Evolutionary conservation across 2,888 invertebrate genomes (phyloP).

Genomic region (Diaperis boleti): DNA sequence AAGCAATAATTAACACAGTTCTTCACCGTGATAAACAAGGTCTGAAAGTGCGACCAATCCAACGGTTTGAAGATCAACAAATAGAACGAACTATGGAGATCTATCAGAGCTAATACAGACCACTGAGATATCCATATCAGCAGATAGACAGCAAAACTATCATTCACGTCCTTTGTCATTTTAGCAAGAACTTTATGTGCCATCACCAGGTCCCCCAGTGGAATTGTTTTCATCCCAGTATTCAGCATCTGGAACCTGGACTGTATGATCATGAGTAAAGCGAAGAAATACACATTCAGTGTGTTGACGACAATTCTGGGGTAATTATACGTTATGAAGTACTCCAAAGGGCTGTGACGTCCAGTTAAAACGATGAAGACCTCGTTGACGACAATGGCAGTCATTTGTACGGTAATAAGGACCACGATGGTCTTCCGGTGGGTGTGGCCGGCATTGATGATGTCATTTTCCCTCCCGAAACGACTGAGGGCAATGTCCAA

Average conservation of each 20-base stretch:
- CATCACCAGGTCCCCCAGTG: background rate
- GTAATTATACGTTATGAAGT: background rate
- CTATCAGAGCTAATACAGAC: background rate
- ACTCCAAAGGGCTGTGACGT: background rate
- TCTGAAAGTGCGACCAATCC: background rate
- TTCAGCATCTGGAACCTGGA: constrained; percentile 30
- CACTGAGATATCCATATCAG: background rate
- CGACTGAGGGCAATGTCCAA: background rate
- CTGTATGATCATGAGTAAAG: background rate
- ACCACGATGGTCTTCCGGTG: background rate
- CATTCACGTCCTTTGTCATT: background rate
- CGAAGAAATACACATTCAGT: constrained; percentile 3
- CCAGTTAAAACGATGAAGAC: background rate
- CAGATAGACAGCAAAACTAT: background rate
- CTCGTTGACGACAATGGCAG: background rate
- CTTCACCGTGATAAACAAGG: background rate
- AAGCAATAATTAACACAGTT: constrained; percentile 1
- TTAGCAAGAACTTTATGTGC: background rate
- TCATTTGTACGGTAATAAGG: background rate
- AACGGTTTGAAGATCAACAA: background rate
- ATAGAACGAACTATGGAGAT: background rate
- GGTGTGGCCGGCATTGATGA: background rate
- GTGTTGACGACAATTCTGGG: constrained; percentile 1
- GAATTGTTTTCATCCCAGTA: constrained; percentile 27
- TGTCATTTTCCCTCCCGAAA: background rate